Evolutionary conservation across 2,113 vertebrate species (phyloP).

Genomic region (Petroica traversi): DNA sequence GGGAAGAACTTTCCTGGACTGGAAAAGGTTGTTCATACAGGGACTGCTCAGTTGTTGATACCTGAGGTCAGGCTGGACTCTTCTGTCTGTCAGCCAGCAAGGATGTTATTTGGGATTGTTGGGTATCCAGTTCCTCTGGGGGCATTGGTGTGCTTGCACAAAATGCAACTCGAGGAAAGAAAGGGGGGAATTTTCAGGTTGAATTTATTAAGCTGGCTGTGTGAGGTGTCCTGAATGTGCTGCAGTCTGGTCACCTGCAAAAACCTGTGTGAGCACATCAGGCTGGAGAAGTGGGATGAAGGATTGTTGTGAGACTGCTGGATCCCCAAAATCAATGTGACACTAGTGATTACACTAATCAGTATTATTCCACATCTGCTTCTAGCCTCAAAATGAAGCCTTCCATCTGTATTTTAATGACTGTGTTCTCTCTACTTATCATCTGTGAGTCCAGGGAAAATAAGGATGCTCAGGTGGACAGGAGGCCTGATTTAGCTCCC

Average conservation of each 20-base stretch:
- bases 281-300: neutral
- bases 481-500: neutral
- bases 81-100: fast-evolving
- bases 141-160: neutral
- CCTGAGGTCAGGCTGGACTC: neutral
- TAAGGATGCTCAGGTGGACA: neutral
- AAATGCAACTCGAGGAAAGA: neutral
- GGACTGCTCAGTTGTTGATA: neutral
- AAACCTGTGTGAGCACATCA: neutral
- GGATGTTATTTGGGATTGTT: neutral
- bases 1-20: neutral
- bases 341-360: neutral
- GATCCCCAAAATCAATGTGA: neutral
- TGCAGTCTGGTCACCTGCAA: neutral
- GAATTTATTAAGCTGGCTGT: neutral
- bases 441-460: neutral
- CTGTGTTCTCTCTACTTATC: neutral
- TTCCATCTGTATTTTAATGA: neutral
- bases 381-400: neutral
- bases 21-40: neutral
- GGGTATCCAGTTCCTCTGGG: neutral
- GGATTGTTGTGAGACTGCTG: neutral
- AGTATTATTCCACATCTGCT: neutral
- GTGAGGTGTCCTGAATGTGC: fast-evolving
- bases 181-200: neutral